Percentiles rank a stretch among this genome's conserved stretches.
phyloP scores from a whole-genome alignment of 2,888 invertebrate species.

The Griposia aprilina region DNA sequence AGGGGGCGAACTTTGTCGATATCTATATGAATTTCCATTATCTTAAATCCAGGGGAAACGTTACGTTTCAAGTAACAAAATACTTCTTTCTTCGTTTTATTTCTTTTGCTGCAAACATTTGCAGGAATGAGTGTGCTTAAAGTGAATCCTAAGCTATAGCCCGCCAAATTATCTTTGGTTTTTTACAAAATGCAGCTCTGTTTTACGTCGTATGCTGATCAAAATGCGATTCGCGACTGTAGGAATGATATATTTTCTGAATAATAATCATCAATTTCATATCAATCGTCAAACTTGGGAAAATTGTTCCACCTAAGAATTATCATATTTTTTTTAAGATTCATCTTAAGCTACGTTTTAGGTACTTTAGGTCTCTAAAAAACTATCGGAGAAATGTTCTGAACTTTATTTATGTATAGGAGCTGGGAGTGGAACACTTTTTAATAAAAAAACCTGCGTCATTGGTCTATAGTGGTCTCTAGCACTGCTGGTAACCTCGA shows the following conservation, averaged over 20 bases:
- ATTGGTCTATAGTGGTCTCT: too few species aligned
- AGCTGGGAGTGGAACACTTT: conserved; percentile 25
- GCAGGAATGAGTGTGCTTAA: conserved; percentile 22
- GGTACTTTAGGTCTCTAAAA: conserved; percentile 27
- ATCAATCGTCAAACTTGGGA: too few species aligned
- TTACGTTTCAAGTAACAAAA: conserved; percentile 58
- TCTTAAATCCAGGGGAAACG: conserved; percentile 58
- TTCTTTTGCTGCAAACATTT: conserved; percentile 37
- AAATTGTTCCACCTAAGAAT: too few species aligned
- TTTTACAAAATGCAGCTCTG: too few species aligned
- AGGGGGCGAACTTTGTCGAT: conserved; percentile 74
- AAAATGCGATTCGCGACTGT: too few species aligned
- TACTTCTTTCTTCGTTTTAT: conserved; percentile 10
- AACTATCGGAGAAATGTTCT: conserved; percentile 19
- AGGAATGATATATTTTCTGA: too few species aligned
- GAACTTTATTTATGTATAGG: conserved; percentile 25
- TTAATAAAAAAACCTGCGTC: neutral
- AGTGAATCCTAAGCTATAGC: too few species aligned
- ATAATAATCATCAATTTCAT: too few species aligned
- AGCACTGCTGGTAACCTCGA: too few species aligned
- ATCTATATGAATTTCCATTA: conserved; percentile 74
- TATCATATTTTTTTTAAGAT: too few species aligned
- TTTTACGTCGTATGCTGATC: too few species aligned
- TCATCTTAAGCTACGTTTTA: neutral
- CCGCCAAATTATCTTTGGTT: too few species aligned